phyloP scores from a whole-genome alignment of 2,113 vertebrate genomes.

The Glaucidium brasilianum region DNA sequence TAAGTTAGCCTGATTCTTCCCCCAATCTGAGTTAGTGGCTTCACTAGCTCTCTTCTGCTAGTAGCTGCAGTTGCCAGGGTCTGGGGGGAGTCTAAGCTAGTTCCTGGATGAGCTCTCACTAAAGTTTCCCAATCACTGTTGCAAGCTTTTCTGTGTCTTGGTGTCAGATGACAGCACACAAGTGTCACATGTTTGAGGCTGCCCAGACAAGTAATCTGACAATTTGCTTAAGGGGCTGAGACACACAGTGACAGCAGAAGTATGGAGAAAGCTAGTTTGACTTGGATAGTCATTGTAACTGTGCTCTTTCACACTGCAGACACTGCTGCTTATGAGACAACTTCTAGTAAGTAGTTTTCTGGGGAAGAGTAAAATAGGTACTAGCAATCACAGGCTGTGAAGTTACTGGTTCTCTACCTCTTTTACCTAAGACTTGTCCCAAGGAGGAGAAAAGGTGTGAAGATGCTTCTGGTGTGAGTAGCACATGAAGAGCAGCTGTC shows the following conservation, averaged over 20 bases:
- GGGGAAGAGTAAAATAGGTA: background rate
- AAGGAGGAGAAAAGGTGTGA: background rate
- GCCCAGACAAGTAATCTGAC: background rate
- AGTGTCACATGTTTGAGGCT: slow-evolving; percentile 45
- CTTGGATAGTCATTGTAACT: background rate
- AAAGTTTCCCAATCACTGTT: slow-evolving; percentile 9
- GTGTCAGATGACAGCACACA: slow-evolving; percentile 52
- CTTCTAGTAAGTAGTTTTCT: background rate
- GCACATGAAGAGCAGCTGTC: background rate
- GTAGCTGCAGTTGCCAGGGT: background rate
- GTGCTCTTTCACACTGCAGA: background rate
- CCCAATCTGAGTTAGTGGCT: background rate
- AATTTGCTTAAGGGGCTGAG: background rate
- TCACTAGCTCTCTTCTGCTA: background rate
- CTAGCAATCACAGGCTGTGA: background rate
- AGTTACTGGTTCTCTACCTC: background rate
- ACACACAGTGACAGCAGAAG: background rate
- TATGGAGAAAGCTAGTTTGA: background rate
- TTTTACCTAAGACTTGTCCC: background rate
- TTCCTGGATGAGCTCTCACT: background rate
- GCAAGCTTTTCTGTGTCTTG: slow-evolving; percentile 38
- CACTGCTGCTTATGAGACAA: background rate
- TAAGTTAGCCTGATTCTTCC: background rate
- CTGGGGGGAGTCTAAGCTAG: background rate
- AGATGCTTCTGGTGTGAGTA: background rate